Evolutionary conservation across 2,888 invertebrate genomes (phyloP).

Genomic region (Ophraella communa): DNA sequence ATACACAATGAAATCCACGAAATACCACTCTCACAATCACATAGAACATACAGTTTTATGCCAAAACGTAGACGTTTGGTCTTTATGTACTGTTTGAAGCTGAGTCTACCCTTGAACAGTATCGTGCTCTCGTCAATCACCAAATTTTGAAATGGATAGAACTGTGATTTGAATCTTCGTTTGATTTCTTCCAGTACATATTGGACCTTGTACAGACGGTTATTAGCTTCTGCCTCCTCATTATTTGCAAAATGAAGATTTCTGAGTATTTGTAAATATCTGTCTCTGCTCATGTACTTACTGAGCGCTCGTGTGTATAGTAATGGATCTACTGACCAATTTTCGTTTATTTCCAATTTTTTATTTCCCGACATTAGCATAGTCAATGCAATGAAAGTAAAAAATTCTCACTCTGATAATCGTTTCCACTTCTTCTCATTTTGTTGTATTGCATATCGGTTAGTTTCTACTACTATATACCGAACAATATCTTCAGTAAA

Average conservation of each 20-base stretch:
- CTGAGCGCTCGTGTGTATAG: neutral
- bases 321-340: slow-evolving; percentile 7
- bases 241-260: slow-evolving; percentile 19
- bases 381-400: neutral
- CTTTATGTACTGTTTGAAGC: slow-evolving; percentile 16
- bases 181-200: slow-evolving; percentile 11
- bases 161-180: slow-evolving; percentile 7
- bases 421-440: neutral
- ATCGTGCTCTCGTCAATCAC: neutral
- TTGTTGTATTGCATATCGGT: neutral
- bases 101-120: neutral
- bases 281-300: slow-evolving; percentile 12
- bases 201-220: slow-evolving; percentile 15
- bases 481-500: neutral
- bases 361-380: slow-evolving; percentile 2
- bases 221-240: slow-evolving; percentile 1
- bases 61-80: slow-evolving; percentile 15
- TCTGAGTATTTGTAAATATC: slow-evolving; percentile 14
- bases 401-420: neutral
- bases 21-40: slow-evolving; percentile 16
- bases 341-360: neutral
- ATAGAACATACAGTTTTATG: neutral
- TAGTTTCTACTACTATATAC: neutral
- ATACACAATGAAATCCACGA: too few species aligned
- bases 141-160: neutral